These are phyloP conservation scores for Eulemur rufifrons DNA, from an alignment of 2,113 vertebrate genomes.

Conservation along the genomic window DNA sequence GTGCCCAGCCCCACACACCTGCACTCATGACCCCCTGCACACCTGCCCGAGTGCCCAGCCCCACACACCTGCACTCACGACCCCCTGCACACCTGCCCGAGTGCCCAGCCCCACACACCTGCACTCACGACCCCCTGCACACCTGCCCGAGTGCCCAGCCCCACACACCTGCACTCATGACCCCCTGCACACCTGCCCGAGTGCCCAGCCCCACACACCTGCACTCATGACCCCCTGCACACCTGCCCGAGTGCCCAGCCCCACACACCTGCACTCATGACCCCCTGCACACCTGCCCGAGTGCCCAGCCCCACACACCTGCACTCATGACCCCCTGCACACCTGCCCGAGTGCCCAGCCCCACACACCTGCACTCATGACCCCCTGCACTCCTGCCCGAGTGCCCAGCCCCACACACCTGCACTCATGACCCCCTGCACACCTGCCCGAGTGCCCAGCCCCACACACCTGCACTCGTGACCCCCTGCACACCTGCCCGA, in stretches of 20 bases:
- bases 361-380: constrained; percentile 95
- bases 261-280: constrained; percentile 95
- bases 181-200: constrained; percentile 89
- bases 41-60: constrained; percentile 67
- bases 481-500: constrained; percentile 89
- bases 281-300: constrained; percentile 89
- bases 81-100: constrained; percentile 89
- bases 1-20: constrained; percentile 81
- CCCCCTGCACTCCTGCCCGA: constrained; percentile 89
- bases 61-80: constrained; percentile 95
- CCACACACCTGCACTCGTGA: constrained; percentile 95
- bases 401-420: constrained; percentile 81
- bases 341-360: constrained; percentile 67
- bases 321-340: constrained; percentile 98
- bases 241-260: constrained; percentile 67
- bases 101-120: constrained; percentile 81
- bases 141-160: constrained; percentile 67
- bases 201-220: constrained; percentile 81
- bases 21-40: constrained; percentile 98
- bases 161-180: constrained; percentile 95
- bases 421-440: constrained; percentile 98
- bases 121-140: constrained; percentile 98
- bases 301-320: constrained; percentile 81
- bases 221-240: constrained; percentile 98
- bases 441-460: constrained; percentile 67